These are phyloP conservation scores for Drosophila meridiana DNA, from an alignment of 2,888 invertebrate genomes.

Conservation along the genomic window DNA sequence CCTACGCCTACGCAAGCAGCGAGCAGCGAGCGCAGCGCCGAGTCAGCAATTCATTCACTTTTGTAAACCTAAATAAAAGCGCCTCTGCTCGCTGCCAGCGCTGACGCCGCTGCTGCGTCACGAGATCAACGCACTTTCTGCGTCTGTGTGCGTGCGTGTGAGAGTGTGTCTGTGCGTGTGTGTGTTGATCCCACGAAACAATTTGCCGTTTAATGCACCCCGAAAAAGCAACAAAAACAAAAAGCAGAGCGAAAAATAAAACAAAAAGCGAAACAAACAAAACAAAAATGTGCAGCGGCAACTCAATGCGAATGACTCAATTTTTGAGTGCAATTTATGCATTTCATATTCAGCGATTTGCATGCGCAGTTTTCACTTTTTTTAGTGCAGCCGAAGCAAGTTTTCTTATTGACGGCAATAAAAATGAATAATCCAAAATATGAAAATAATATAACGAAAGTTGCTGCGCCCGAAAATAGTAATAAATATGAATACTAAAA, in stretches of 20 bases:
- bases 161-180: slow-evolving; percentile 13
- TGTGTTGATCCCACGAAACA: slow-evolving; percentile 78
- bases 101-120: slow-evolving; percentile 33
- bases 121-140: slow-evolving; percentile 77
- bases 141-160: slow-evolving; percentile 1
- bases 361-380: slow-evolving; percentile 63
- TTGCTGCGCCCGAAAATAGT: slow-evolving; percentile 52
- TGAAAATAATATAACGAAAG: slow-evolving; percentile 57
- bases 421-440: slow-evolving; percentile 35
- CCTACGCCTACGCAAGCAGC: slow-evolving; percentile 35
- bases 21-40: slow-evolving; percentile 36
- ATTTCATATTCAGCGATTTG: slow-evolving; percentile 36
- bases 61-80: slow-evolving; percentile 64
- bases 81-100: slow-evolving; percentile 30
- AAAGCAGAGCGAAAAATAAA: slow-evolving; percentile 42
- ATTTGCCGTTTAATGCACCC: slow-evolving; percentile 80
- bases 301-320: slow-evolving; percentile 51
- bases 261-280: slow-evolving; percentile 28
- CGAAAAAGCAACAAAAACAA: slow-evolving; percentile 45
- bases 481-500: slow-evolving; percentile 27
- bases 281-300: slow-evolving; percentile 46
- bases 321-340: slow-evolving; percentile 42
- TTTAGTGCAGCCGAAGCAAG: slow-evolving; percentile 49
- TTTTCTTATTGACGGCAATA: slow-evolving; percentile 54
- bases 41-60: slow-evolving; percentile 66